Conservation (phyloP, 2,888 invertebrate species). For the Sarcophaga carnaria region DNA sequence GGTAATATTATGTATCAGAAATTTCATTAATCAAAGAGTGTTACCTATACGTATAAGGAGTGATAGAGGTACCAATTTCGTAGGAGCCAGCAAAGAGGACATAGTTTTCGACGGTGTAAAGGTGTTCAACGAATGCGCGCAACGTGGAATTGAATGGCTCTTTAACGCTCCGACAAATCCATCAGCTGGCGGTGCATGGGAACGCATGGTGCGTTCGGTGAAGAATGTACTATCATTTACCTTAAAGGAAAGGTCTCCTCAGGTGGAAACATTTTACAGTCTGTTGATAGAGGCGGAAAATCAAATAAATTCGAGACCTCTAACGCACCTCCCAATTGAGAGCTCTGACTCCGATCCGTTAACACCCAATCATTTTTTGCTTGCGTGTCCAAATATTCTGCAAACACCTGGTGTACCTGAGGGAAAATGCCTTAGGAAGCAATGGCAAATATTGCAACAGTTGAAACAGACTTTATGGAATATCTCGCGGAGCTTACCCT, state of each 20-base stretch:
- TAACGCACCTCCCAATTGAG: conserved; percentile 63
- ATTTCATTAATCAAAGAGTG: conserved; percentile 55
- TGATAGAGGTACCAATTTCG: conserved; percentile 46
- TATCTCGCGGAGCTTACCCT: conserved; percentile 50
- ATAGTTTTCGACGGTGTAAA: conserved; percentile 11
- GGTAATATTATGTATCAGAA: conserved; percentile 46
- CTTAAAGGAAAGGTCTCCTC: conserved; percentile 31
- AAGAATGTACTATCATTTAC: conserved; percentile 63
- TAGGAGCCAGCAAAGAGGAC: conserved; percentile 25
- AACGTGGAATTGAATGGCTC: conserved; percentile 15
- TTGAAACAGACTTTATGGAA: conserved; percentile 54
- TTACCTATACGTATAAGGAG: conserved; percentile 49
- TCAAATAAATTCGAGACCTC: conserved; percentile 60
- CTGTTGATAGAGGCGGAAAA: too few species aligned
- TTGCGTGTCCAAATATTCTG: conserved; percentile 62
- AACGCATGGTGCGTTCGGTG: conserved; percentile 59
- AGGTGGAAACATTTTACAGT: too few species aligned
- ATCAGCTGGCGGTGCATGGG: conserved; percentile 60
- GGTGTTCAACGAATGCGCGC: conserved; percentile 23
- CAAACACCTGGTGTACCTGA: conserved; percentile 57
- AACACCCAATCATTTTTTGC: conserved; percentile 66
- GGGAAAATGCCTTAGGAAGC: conserved; percentile 45
- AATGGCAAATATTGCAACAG: conserved; percentile 67
- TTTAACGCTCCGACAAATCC: conserved; percentile 37
- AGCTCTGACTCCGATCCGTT: conserved; percentile 51